Conservation (phyloP, 2,113 vertebrate genomes). For the Epinephelus cyanopodus region DNA sequence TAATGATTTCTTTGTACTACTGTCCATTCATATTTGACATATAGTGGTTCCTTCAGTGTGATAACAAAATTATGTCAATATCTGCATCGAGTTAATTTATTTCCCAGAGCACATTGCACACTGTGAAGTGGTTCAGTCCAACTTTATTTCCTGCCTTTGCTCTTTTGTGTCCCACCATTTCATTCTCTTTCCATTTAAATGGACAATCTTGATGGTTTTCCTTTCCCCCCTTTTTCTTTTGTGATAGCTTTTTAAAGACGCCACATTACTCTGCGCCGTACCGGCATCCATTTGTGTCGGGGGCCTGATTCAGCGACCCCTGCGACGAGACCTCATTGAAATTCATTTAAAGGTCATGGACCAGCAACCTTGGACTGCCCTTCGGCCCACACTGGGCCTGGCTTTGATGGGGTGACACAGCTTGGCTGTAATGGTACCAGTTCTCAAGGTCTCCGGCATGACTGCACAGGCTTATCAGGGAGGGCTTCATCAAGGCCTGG, state of each 20-base stretch:
- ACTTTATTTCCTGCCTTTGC: too few species aligned
- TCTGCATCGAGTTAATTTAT: neutral
- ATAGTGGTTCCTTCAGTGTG: neutral
- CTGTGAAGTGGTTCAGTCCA: too few species aligned
- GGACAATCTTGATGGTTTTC: too few species aligned
- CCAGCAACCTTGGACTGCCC: too few species aligned
- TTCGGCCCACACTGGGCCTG: too few species aligned
- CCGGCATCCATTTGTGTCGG: conserved; percentile 9
- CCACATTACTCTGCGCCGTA: conserved; percentile 17
- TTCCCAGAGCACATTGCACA: too few species aligned
- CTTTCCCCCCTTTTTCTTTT: neutral
- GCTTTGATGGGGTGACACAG: conserved; percentile 33
- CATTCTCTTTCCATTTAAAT: too few species aligned
- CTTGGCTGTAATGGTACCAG: conserved; percentile 36
- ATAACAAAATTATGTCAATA: neutral
- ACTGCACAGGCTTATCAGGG: conserved; percentile 11
- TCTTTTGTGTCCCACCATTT: too few species aligned
- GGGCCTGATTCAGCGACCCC: neutral
- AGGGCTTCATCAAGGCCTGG: conserved; percentile 8
- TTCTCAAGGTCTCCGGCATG: conserved; percentile 30
- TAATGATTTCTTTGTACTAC: too few species aligned
- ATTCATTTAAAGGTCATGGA: neutral
- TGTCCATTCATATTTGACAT: too few species aligned
- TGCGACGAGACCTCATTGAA: conserved; percentile 36
- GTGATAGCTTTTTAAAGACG: conserved; percentile 21